phyloP scores from a whole-genome alignment of 2,888 invertebrate species.

The Lasioglossum morio region DNA sequence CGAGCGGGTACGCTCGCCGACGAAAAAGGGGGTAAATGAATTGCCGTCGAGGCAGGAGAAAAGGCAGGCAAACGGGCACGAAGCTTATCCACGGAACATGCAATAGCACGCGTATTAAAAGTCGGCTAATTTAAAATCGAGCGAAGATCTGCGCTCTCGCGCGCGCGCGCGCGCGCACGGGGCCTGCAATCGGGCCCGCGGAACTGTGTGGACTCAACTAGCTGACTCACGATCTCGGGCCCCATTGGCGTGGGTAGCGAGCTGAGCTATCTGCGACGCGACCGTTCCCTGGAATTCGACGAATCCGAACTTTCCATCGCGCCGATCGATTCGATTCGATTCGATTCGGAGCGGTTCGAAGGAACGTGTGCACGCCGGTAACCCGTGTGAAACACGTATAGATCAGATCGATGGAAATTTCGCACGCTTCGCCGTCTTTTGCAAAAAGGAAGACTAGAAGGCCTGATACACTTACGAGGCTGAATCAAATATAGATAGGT shows the following conservation, averaged over 20 bases:
- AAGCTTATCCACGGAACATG: slow-evolving; percentile 77
- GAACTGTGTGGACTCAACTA: slow-evolving; percentile 22
- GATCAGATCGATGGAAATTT: slow-evolving; percentile 39
- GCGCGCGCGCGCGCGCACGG: slow-evolving; percentile 49
- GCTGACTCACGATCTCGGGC: slow-evolving; percentile 77
- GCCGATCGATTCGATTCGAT: slow-evolving; percentile 45
- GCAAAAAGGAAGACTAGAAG: not conserved
- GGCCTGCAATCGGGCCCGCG: slow-evolving; percentile 63
- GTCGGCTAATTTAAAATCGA: slow-evolving; percentile 80
- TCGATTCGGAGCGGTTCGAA: slow-evolving; percentile 21
- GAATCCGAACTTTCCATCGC: slow-evolving; percentile 44
- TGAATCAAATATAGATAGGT: not conserved
- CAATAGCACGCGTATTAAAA: slow-evolving; percentile 80
- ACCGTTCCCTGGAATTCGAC: slow-evolving; percentile 56
- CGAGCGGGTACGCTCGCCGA: slow-evolving; percentile 22
- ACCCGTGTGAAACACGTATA: slow-evolving; percentile 47
- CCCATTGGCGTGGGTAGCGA: slow-evolving; percentile 62
- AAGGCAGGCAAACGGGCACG: slow-evolving; percentile 71
- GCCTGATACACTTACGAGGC: not conserved
- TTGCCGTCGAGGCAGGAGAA: slow-evolving; percentile 67
- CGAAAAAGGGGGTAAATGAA: slow-evolving; percentile 72
- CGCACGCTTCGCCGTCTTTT: slow-evolving; percentile 8
- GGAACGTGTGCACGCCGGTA: slow-evolving; percentile 30
- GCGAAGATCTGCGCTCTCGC: slow-evolving; percentile 71
- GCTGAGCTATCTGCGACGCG: slow-evolving; percentile 47